These are phyloP conservation scores for Aporophyla nigra DNA, from an alignment of 2,888 invertebrate species.

Conservation along the genomic window DNA sequence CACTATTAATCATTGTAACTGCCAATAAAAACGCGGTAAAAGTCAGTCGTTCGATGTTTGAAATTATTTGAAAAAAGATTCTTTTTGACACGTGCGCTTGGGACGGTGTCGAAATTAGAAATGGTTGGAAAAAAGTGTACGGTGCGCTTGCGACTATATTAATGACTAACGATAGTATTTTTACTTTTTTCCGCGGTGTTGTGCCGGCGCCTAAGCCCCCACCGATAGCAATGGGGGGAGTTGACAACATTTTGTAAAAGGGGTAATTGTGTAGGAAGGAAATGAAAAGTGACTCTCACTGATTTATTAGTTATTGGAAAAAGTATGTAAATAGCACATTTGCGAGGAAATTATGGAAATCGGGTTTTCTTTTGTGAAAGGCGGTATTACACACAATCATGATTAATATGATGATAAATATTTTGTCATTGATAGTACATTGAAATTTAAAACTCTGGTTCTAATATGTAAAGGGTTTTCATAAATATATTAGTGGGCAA, in stretches of 20 bases:
- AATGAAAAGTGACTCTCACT: slow-evolving; percentile 47
- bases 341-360: slow-evolving; percentile 43
- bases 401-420: not conserved
- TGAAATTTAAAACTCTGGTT: not conserved
- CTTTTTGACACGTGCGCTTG: slow-evolving; percentile 76
- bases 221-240: slow-evolving; percentile 82
- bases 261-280: slow-evolving; percentile 59
- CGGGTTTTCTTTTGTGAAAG: slow-evolving; percentile 50
- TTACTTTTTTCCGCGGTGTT: slow-evolving; percentile 87
- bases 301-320: slow-evolving; percentile 43
- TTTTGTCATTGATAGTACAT: not conserved
- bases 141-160: slow-evolving; percentile 81
- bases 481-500: no score
- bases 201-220: slow-evolving; percentile 85
- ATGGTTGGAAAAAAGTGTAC: slow-evolving; percentile 83
- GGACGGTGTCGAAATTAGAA: slow-evolving; percentile 84
- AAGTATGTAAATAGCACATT: slow-evolving; percentile 34
- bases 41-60: slow-evolving; percentile 61
- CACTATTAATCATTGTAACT: slow-evolving; percentile 70
- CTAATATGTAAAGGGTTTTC: not conserved
- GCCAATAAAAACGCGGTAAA: slow-evolving; percentile 67
- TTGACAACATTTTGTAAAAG: slow-evolving; percentile 77
- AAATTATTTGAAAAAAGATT: slow-evolving; percentile 48
- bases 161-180: slow-evolving; percentile 87
- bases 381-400: slow-evolving; percentile 2